Evolutionary conservation across 2,113 vertebrate genomes (phyloP), one percentile per base, ranked within the genome.

Genomic region (Eretmochelys imbricata): DNA sequence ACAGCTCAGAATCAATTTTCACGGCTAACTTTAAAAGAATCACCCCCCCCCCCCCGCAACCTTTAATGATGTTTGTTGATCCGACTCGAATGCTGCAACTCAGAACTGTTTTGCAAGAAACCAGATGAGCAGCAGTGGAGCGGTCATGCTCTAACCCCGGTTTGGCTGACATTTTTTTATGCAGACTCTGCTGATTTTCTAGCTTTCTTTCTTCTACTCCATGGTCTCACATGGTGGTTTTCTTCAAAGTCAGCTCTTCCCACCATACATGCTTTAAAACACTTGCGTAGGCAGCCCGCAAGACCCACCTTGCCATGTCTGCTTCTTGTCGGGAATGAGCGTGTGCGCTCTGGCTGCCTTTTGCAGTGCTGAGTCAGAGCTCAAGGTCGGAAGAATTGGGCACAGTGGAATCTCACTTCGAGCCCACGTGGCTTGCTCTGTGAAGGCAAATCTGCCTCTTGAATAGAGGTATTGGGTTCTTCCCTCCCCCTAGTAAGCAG

Each of bases 1-100:
- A 95, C 85, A 98, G 97, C 96, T 97, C 90, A 95, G 96, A 98
- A 98, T 91, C 97, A 97, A 97, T 98, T 97, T 97, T 97, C 96
- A 96, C 95, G 92, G 92, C 93, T 97, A 48, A 48, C 48, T 78
- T 78, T 29, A 2, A 25, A 59, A 91, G 90, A 91, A 81, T 29
- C 85, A 85, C 42, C 42, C 42, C 42, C 42, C 84, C 91, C 89
- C 54, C 88, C 5, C 42, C 42, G 5, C 42, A 57, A 0, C 91
- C 87, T 91, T 91, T 79, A 94, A 81, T 95, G 93, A 42, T 59
- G 57, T 88, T 92, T 94, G 25, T 88, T 95, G 96, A 93, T 87
- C 91, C 88, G 69, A 80, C 84, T 89, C 8, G 90, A 93, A 46
- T 42, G 42, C 94, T 93, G 79, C 89, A 50, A 95, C 95, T 97